These are phyloP conservation scores for Rhadina sibilatrix DNA, from an alignment of 2,113 vertebrate species.

Conservation along the genomic window DNA sequence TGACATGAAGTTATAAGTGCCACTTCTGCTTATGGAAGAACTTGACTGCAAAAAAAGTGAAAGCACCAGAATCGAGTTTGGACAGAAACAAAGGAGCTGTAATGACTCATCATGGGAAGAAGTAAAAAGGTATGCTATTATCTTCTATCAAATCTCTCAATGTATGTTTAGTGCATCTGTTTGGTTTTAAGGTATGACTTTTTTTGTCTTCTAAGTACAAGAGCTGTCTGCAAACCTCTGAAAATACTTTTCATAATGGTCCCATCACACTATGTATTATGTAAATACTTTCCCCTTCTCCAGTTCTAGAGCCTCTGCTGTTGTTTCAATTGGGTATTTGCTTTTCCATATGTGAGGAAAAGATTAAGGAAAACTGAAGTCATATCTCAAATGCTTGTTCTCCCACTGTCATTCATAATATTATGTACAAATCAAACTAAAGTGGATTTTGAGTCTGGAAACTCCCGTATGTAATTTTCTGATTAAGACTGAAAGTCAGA, in stretches of 20 bases:
- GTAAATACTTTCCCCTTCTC: neutral
- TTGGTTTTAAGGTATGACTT: neutral
- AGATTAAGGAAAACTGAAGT: neutral
- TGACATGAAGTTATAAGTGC: neutral
- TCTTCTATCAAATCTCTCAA: neutral
- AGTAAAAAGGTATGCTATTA: neutral
- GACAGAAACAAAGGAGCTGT: neutral
- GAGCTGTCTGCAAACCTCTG: neutral
- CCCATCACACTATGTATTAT: neutral
- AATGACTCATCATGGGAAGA: fast-evolving
- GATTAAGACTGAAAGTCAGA: neutral
- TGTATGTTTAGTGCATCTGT: neutral
- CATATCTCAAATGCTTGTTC: neutral
- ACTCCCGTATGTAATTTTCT: neutral
- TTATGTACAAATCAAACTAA: neutral
- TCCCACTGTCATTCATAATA: neutral
- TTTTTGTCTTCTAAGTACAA: neutral
- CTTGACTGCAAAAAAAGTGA: fast-evolving
- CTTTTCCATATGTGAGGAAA: neutral
- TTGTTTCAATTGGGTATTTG: neutral
- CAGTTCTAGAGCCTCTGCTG: neutral
- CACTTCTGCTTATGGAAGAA: neutral
- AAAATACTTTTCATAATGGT: neutral
- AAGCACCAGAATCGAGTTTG: neutral
- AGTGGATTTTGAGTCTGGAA: neutral